Conservation (phyloP, 2,888 invertebrate species). For the Thymelicus lineola region DNA sequence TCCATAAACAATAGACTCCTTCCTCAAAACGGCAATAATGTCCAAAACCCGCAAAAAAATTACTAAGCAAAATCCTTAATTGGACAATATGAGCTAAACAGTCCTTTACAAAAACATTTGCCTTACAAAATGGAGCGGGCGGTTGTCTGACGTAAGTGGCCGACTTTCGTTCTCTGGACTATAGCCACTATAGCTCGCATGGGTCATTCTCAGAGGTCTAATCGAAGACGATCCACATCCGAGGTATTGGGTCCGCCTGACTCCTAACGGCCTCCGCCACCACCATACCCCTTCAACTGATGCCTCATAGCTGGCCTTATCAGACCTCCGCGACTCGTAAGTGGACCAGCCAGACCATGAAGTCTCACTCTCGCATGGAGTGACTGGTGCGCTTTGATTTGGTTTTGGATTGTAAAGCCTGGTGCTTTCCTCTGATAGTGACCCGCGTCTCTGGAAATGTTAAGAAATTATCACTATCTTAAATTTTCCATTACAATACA, state of each 20-base stretch:
- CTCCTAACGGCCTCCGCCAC: conserved; percentile 65
- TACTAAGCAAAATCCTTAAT: conserved; percentile 17
- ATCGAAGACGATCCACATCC: conserved; percentile 69
- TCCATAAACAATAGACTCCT: conserved; percentile 4
- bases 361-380: conserved; percentile 76
- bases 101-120: conserved; percentile 66
- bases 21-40: background rate
- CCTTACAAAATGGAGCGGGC: conserved; percentile 72
- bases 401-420: conserved; percentile 67
- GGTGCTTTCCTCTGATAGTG: conserved; percentile 65
- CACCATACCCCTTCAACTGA: conserved; percentile 63
- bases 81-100: conserved; percentile 16
- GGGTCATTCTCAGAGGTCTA: conserved; percentile 68
- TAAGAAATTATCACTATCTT: background rate
- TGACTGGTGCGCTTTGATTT: conserved; percentile 73
- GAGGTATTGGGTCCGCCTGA: conserved; percentile 62
- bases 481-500: too few relatives aligned
- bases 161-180: conserved; percentile 46
- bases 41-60: conserved; percentile 18
- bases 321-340: conserved; percentile 58
- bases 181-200: conserved; percentile 56
- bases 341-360: conserved; percentile 65
- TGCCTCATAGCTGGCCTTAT: conserved; percentile 59
- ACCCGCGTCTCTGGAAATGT: conserved; percentile 73
- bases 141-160: conserved; percentile 65